phyloP scores from a whole-genome alignment of 2,797 vertebrate species.

The Tokudaia muenninki region DNA sequence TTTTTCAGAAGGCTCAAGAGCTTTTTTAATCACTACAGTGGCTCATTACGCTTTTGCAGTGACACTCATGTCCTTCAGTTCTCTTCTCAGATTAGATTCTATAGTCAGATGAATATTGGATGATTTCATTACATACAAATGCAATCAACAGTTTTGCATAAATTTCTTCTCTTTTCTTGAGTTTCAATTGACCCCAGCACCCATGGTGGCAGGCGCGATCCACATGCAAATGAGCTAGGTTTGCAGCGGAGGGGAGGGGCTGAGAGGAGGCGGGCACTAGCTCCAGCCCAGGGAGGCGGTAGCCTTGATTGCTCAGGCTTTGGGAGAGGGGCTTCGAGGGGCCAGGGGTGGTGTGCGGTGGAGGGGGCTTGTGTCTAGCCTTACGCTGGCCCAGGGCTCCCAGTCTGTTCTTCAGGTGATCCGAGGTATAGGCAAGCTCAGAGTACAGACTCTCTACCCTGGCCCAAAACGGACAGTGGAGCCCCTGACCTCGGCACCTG shows the following conservation, averaged over 20 bases:
- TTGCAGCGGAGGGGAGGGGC: constrained; percentile 85
- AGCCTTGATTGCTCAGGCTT: constrained; percentile 69
- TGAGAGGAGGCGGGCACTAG: constrained; percentile 81
- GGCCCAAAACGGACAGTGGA: background rate
- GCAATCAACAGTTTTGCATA: constrained; percentile 95
- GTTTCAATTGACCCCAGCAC: constrained; percentile 93
- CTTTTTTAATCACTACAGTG: constrained; percentile 95
- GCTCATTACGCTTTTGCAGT: constrained; percentile 93
- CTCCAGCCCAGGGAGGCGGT: constrained; percentile 66
- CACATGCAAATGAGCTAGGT: constrained; percentile 94
- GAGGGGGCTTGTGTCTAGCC: background rate
- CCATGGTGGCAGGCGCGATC: constrained; percentile 91
- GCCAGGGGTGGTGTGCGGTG: background rate
- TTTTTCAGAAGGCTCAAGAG: constrained; percentile 92
- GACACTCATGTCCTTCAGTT: constrained; percentile 93
- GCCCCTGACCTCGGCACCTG: background rate
- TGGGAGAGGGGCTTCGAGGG: background rate
- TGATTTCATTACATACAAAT: constrained; percentile 94
- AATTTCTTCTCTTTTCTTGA: constrained; percentile 93
- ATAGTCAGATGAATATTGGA: constrained; percentile 94
- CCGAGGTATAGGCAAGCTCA: background rate
- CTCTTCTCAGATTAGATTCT: constrained; percentile 93
- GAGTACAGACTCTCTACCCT: background rate
- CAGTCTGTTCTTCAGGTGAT: background rate
- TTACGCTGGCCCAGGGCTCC: background rate